Percentiles rank a stretch among this genome's conserved stretches.
Evolutionary conservation across 2,888 invertebrate genomes (phyloP).

Genomic region (Drosophila suboccidentalis): DNA sequence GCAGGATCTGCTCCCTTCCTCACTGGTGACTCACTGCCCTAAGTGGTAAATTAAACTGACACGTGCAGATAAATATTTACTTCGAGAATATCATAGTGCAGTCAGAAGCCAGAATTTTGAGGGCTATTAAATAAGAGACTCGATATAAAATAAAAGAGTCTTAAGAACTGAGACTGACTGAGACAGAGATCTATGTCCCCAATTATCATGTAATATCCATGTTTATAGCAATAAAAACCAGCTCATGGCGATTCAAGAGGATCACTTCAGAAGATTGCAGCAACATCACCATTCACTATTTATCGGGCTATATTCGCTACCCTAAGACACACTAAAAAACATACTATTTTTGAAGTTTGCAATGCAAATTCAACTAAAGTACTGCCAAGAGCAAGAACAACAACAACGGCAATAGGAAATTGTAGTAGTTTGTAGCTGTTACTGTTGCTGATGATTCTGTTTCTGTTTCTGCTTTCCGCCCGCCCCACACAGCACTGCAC

Average conservation of each 20-base stretch:
- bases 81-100: neutral
- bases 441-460: constrained; percentile 28
- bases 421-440: constrained; percentile 44
- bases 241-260: neutral
- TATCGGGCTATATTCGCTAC: too few relatives aligned
- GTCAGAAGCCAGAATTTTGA: neutral
- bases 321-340: constrained; percentile 15
- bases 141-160: too few relatives aligned
- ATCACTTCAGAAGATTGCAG: neutral
- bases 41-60: constrained; percentile 6
- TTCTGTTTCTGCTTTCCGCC: constrained; percentile 1
- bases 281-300: constrained; percentile 4
- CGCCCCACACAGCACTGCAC: constrained; percentile 19
- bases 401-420: constrained; percentile 48
- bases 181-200: neutral
- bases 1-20: constrained; percentile 7
- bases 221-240: neutral
- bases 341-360: constrained; percentile 53
- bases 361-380: constrained; percentile 70
- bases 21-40: constrained; percentile 33
- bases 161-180: too few relatives aligned
- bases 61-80: constrained; percentile 14
- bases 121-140: too few relatives aligned
- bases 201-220: neutral
- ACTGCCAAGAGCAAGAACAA: constrained; percentile 43